A percentile compares a stretch with the other conserved stretches of the same genome.
Conservation (phyloP, 2,888 invertebrate species). For the Punctoribates punctum region DNA sequence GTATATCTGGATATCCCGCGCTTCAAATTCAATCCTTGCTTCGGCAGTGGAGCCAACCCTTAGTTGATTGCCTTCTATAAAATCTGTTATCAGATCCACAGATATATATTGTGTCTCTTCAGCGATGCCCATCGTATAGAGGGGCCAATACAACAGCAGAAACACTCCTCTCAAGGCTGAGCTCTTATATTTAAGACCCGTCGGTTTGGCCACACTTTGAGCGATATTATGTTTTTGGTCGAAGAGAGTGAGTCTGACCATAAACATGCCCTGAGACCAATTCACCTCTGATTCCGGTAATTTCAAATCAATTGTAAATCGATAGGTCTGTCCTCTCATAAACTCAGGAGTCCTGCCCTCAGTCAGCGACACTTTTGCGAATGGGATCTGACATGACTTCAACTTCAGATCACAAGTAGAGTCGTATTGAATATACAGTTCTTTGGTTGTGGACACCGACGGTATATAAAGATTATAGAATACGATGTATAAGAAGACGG, state of each 20-base stretch:
- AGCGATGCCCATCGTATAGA: constrained; percentile 25
- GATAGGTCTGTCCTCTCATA: constrained; percentile 42
- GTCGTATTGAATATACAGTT: constrained; percentile 42
- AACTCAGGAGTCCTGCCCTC: constrained; percentile 24
- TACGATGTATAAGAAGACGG: constrained; percentile 39
- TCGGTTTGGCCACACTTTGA: constrained; percentile 31
- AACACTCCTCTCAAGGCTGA: constrained; percentile 15
- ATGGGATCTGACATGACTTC: constrained; percentile 26
- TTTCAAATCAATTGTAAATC: constrained; percentile 38
- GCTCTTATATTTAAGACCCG: constrained; percentile 42
- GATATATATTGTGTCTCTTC: constrained; percentile 40
- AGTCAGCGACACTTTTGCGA: constrained; percentile 8
- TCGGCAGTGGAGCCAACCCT: not conserved
- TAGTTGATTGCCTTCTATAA: constrained; percentile 31
- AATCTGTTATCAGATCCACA: constrained; percentile 32
- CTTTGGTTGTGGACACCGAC: not conserved
- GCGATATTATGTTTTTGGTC: constrained; percentile 27
- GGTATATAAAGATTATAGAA: constrained; percentile 42
- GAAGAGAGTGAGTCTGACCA: constrained; percentile 42
- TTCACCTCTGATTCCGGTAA: constrained; percentile 45
- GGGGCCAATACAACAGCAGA: constrained; percentile 41
- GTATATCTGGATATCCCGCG: constrained; percentile 42
- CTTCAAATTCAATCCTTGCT: constrained; percentile 41
- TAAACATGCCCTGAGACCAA: constrained; percentile 45
- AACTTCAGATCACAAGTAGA: not conserved